These are phyloP conservation scores for Lutjanus erythropterus DNA, from an alignment of 2,113 vertebrate genomes.

Conservation along the genomic window DNA sequence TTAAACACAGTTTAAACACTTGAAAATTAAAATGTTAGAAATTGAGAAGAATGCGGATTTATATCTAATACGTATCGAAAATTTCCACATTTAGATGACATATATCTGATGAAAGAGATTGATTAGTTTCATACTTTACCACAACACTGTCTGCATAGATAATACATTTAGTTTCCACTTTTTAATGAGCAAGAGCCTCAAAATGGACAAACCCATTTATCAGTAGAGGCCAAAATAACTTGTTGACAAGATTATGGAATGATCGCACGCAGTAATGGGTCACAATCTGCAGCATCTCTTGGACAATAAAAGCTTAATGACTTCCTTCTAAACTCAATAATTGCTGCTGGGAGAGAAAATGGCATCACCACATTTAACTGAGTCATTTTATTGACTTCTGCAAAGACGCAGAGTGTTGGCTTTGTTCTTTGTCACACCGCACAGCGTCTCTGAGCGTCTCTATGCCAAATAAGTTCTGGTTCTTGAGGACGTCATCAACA, in stretches of 20 bases:
- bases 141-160: not conserved
- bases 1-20: not conserved
- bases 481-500: no score
- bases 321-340: conserved; percentile 31
- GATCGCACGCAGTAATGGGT: not conserved
- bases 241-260: not conserved
- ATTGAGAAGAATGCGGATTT: not conserved
- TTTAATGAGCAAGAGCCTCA: not conserved
- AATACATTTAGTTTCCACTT: conserved; percentile 7
- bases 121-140: conserved; percentile 13
- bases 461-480: no score
- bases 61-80: not conserved
- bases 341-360: not conserved
- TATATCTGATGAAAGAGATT: not conserved
- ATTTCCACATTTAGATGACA: not conserved
- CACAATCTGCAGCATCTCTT: not conserved
- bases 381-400: not conserved
- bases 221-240: not conserved
- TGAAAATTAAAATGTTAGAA: not conserved
- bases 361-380: not conserved
- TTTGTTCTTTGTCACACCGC: no score
- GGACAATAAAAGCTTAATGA: conserved; percentile 42
- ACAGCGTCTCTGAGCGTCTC: no score
- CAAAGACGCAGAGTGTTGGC: not conserved
- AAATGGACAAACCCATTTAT: not conserved